phyloP scores from a whole-genome alignment of 2,113 vertebrate genomes.

The Thalassarche chlororhynchos region DNA sequence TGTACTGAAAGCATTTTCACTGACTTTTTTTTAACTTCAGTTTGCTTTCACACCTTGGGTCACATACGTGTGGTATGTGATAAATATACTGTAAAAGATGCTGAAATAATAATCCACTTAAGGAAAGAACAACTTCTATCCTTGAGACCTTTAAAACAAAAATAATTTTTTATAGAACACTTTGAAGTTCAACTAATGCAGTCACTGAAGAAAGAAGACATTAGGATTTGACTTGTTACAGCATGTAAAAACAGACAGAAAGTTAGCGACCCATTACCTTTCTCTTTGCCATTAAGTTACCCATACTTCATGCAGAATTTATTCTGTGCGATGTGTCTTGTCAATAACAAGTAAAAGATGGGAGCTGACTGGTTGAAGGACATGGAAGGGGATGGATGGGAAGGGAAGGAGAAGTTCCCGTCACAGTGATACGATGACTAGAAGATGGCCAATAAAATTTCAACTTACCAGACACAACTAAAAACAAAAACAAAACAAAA shows the following conservation, averaged over 20 bases:
- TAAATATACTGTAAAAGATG: background rate
- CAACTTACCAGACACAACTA: slow-evolving; percentile 99
- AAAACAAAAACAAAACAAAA: slow-evolving; percentile 86
- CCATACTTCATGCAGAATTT: slow-evolving; percentile 84
- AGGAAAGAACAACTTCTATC: background rate
- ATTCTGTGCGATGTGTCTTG: slow-evolving; percentile 87
- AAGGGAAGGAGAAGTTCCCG: slow-evolving; percentile 91
- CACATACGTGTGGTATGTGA: background rate
- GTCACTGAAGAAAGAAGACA: background rate
- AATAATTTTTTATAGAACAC: background rate
- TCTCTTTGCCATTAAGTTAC: slow-evolving; percentile 87
- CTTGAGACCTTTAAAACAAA: background rate
- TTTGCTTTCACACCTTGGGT: background rate
- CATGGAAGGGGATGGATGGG: slow-evolving; percentile 89
- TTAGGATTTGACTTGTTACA: slow-evolving; percentile 9
- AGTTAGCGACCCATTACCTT: slow-evolving; percentile 89
- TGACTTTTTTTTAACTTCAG: background rate
- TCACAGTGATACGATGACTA: slow-evolving; percentile 91
- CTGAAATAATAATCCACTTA: background rate
- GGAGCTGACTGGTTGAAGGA: slow-evolving; percentile 91
- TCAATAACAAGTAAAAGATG: slow-evolving; percentile 91
- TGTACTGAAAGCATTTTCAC: background rate
- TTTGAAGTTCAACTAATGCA: background rate
- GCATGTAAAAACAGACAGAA: slow-evolving; percentile 59
- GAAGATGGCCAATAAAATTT: slow-evolving; percentile 96